A percentile compares a stretch with the other conserved stretches of the same genome.
Evolutionary conservation across 1,140 invertebrate genomes (phyloP).

Genomic region (Meloidogyne exigua): DNA sequence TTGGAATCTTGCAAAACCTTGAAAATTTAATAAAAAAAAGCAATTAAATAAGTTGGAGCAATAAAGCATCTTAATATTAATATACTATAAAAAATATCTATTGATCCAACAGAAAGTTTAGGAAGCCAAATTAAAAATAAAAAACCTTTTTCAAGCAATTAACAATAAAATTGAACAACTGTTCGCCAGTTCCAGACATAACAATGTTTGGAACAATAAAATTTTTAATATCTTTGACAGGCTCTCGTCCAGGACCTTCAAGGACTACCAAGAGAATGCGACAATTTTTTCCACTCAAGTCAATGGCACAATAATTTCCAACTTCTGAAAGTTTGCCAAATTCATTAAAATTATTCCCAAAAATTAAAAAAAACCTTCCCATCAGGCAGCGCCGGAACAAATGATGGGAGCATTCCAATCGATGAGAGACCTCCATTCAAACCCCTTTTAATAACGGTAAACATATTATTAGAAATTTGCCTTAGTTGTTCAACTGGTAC

Average conservation of each 20-base stretch:
- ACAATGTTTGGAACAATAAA: constrained; percentile 58
- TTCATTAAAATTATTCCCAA: background rate
- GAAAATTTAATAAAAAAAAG: too few relatives aligned
- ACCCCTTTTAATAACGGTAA: background rate
- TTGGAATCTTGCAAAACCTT: constrained; percentile 60
- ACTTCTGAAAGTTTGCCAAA: constrained; percentile 45
- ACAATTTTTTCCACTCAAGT: constrained; percentile 61
- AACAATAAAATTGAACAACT: constrained; percentile 63
- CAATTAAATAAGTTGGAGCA: too few relatives aligned
- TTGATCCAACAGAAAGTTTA: background rate
- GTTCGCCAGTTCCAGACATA: constrained; percentile 64
- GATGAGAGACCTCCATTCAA: constrained; percentile 6
- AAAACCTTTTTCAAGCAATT: constrained; percentile 61
- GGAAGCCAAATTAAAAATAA: constrained; percentile 3
- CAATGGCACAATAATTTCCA: constrained; percentile 64
- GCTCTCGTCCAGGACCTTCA: constrained; percentile 49
- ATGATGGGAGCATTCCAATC: constrained; percentile 61
- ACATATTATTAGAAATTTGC: background rate
- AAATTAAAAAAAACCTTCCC: constrained; percentile 49
- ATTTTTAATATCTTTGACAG: constrained; percentile 48
- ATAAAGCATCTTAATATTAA: too few relatives aligned
- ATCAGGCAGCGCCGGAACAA: constrained; percentile 56
- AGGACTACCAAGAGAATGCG: constrained; percentile 56
- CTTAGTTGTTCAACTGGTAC: background rate
- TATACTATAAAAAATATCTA: too few relatives aligned